Evolutionary conservation across 2,888 invertebrate species (phyloP).

Genomic region (Himalopsyche tibetana): DNA sequence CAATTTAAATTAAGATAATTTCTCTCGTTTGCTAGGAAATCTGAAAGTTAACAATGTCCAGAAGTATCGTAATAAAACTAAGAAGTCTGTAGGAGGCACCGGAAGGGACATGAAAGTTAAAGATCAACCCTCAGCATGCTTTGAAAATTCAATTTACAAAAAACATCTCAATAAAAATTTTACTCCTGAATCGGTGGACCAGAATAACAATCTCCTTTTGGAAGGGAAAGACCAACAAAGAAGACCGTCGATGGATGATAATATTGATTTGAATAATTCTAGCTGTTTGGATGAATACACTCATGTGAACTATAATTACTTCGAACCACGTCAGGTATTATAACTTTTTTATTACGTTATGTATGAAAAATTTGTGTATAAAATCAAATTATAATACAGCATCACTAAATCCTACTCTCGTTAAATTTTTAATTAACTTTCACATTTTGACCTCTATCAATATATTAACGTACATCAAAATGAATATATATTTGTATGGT

Average conservation of each 20-base stretch:
- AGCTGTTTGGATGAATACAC: slow-evolving; percentile 68
- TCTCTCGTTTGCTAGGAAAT: slow-evolving; percentile 43
- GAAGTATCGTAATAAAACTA: slow-evolving; percentile 49
- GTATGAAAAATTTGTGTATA: neutral
- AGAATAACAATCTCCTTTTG: slow-evolving; percentile 52
- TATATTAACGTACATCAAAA: too few species aligned
- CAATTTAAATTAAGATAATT: too few species aligned
- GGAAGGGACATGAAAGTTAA: slow-evolving; percentile 14
- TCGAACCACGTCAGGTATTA: slow-evolving; percentile 75
- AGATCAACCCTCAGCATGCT: neutral
- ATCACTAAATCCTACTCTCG: too few species aligned
- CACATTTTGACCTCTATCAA: too few species aligned
- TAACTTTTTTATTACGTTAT: slow-evolving; percentile 5
- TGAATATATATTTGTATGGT: neutral
- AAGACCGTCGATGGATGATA: neutral
- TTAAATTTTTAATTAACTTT: too few species aligned
- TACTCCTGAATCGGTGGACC: slow-evolving; percentile 51
- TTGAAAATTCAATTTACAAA: neutral
- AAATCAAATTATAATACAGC: too few species aligned
- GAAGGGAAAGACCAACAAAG: slow-evolving; percentile 28
- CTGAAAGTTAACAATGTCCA: slow-evolving; percentile 52
- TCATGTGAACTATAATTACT: slow-evolving; percentile 74
- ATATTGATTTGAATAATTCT: slow-evolving; percentile 5
- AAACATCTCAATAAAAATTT: neutral
- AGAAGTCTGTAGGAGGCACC: slow-evolving; percentile 49